Conservation (phyloP, 2,797 vertebrate genomes). For the Cuniculus paca region DNA sequence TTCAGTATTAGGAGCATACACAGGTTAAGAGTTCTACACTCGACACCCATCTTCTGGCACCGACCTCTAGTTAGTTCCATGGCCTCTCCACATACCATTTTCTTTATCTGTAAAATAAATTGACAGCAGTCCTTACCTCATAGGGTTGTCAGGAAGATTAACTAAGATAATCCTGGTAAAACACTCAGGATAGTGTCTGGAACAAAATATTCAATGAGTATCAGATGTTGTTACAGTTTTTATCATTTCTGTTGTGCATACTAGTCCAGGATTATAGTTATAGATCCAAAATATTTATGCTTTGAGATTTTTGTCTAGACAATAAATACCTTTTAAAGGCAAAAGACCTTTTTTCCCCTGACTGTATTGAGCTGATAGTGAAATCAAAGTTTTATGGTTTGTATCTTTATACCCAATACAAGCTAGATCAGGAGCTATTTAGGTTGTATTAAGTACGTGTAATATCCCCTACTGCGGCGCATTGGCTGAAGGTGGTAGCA, state of each 20-base stretch:
- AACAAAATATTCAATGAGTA: not conserved
- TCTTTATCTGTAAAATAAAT: constrained; percentile 13
- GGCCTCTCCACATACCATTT: not conserved
- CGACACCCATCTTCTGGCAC: not conserved
- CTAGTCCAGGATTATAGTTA: not conserved
- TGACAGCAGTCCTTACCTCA: not conserved
- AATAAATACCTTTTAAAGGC: constrained; percentile 24
- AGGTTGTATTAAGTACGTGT: not conserved
- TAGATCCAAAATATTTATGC: not conserved
- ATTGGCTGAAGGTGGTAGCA: not conserved
- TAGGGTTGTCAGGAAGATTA: not conserved
- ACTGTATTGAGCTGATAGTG: not conserved
- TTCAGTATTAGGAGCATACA: not conserved
- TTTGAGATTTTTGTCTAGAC: constrained; percentile 39
- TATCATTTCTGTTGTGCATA: not conserved
- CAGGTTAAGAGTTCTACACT: not conserved
- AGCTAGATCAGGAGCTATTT: not conserved
- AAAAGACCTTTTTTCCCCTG: constrained; percentile 4
- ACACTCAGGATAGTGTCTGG: not conserved
- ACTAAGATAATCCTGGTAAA: not conserved
- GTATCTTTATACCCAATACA: not conserved
- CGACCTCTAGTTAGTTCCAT: not conserved
- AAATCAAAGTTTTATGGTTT: not conserved
- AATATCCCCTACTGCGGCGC: not conserved
- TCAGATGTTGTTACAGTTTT: not conserved